phyloP scores from a whole-genome alignment of 35 echinoderm and acorn worm species.

The Amphiura filiformis region DNA sequence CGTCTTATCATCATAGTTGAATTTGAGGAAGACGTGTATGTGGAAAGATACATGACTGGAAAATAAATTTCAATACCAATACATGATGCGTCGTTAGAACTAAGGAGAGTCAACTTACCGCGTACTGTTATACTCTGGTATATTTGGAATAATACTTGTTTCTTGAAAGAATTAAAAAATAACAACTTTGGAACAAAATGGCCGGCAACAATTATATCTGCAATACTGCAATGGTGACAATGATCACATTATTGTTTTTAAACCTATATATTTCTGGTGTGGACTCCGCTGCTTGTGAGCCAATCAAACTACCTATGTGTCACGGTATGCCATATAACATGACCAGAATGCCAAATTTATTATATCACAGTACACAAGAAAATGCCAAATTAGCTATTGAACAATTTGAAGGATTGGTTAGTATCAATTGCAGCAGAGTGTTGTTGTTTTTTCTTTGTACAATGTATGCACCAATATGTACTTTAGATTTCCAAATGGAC shows the following conservation, averaged over 20 bases:
- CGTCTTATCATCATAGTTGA: too few species aligned
- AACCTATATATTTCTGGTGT: background rate
- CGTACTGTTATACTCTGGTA: too few species aligned
- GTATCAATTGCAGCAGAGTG: constrained; percentile 80
- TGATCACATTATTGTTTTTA: background rate
- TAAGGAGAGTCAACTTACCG: too few species aligned
- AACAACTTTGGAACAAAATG: too few species aligned
- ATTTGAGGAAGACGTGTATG: too few species aligned
- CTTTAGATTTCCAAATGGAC: constrained; percentile 65
- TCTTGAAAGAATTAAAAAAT: too few species aligned
- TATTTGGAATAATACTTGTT: too few species aligned
- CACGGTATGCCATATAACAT: constrained; percentile 75
- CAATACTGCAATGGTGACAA: background rate
- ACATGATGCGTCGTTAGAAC: too few species aligned
- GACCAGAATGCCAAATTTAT: constrained; percentile 88
- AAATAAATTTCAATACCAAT: too few species aligned
- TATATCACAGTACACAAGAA: constrained; percentile 96
- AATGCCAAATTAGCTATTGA: constrained; percentile 90
- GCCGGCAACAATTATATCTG: background rate
- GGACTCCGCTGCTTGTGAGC: constrained; percentile 42
- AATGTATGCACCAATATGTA: constrained; percentile 97
- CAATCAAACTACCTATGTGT: constrained; percentile 82
- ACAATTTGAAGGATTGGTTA: constrained; percentile 80
- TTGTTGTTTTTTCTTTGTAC: constrained; percentile 86
- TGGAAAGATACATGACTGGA: too few species aligned